Base-by-base conservation (phyloP, 2,113 vertebrate species). In the Hippocampus comes region DNA sequence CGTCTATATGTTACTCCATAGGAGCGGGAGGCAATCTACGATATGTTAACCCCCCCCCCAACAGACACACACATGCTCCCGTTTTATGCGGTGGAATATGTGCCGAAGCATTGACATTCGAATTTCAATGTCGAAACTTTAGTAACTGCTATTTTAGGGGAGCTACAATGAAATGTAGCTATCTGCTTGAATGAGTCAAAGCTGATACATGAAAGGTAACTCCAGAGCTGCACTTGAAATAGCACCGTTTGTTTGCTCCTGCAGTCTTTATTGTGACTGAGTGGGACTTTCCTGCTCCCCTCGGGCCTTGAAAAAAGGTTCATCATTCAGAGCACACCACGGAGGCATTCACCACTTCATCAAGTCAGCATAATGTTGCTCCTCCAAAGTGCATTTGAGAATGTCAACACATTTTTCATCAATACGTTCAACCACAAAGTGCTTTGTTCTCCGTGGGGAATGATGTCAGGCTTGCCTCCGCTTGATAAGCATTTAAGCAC, bases 351-450 rank as follows among this genome's bases (percentile, higher is more conserved):
- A 80, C 64, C 76, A 78, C 89, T 86, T 85, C 68, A 70, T 81
- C 72, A 71, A 34, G 77, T 91, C 89, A 89, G 89, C 88, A 82
- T 66, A 89, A 84, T 72, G 67, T n/a, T 79, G 76, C 77, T 78
- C 84, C 76, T 80, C 82, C 75, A 82, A 85, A 86, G 79, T 64
- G 71, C 67, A 76, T 69, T 73, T 55, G 78, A 79, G 74, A 80
- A 80, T 68, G 72, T 82, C 84, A 82, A 81, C 83, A 84, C 67
- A 51, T 68, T 63, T 67, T 67, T 75, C 25, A 72, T 82, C 80
- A 84, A 63, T 73, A 87, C 84, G 79, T 71, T 79, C 82, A 87
- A 77, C 63, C 68, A 46, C 43, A 59, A 30, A 80, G 70, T 78
- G 74, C 71, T 82, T 73, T 67, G 71, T 76, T 12, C 59, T 46